phyloP scores from a whole-genome alignment of 2,797 vertebrate genomes.

The Bradypus variegatus region DNA sequence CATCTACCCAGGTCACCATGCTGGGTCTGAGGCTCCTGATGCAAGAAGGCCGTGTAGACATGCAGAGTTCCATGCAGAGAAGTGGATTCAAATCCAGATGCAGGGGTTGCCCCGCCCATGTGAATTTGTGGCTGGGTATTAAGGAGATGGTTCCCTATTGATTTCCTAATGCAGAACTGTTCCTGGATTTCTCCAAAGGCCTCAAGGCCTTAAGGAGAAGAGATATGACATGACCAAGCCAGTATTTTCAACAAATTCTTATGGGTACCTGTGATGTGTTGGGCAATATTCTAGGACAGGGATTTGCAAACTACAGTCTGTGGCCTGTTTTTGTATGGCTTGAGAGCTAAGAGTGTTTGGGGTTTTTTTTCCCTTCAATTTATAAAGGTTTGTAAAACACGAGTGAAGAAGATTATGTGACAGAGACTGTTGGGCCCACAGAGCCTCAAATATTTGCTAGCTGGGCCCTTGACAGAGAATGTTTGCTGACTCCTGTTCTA shows the following conservation, averaged over 20 bases:
- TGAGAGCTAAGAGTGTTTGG: background rate
- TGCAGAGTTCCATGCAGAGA: background rate
- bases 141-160: background rate
- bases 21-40: background rate
- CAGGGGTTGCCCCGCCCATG: background rate
- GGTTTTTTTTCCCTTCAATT: background rate
- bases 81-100: background rate
- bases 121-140: background rate
- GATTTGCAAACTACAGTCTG: background rate
- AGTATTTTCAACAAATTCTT: background rate
- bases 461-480: background rate
- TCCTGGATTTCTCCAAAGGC: background rate
- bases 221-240: background rate
- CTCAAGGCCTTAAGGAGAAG: background rate
- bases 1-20: background rate
- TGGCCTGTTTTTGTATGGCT: background rate
- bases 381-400: background rate
- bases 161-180: background rate
- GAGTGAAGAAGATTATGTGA: background rate
- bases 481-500: background rate
- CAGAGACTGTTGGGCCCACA: background rate
- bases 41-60: accelerated
- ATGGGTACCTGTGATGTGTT: accelerated
- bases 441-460: background rate
- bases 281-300: background rate